Evolutionary conservation across 2,113 vertebrate species (phyloP), one percentile per base, ranked within the genome.

Genomic region (Corapipo altera): DNA sequence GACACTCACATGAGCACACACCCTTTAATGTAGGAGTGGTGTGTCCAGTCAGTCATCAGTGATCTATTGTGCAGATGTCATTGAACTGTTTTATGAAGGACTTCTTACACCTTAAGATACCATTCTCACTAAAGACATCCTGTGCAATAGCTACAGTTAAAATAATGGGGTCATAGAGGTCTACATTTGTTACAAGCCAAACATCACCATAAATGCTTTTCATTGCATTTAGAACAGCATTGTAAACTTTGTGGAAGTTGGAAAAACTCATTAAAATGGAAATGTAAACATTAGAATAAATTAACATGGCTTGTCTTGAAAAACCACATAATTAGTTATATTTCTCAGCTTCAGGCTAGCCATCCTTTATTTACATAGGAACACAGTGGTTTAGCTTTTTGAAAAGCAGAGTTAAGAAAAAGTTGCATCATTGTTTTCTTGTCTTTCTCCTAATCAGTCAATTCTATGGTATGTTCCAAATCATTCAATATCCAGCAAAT

Each of bases 331-430:
- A 80, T 94, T 81, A 83, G 18, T 33, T 49, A 19, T 18, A 52
- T 48, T 71, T 96, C 84, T 85, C 37, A 91, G 64, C 62, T 78
- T 69, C 59, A 88, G 71, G 92, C 72, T 91, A 90, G 27, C 33
- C 89, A 82, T 66, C 57, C 49, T 94, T 96, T 91, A 95, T 89
- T 96, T 96, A 82, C 35, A 89, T 73, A 89, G 20, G 4, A 2
- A 76, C 46, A 73, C 13, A 70, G 16, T 71, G 27, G 15, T 88
- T 93, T 75, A 64, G 30, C 15, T 70, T 85, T 91, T 48, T 78
- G 52, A 93, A 94, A 90, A 62, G 14, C 24, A 80, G 39, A 48
- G 19, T 66, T 89, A 83, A 70, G 85, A 87, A 91, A 78, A 91
- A 49, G 16, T 75, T 80, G 5, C 27, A 57, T 69, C 22, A 58